Base-by-base conservation (phyloP, 2,888 invertebrate species). In the Epirrhoe alternata region DNA sequence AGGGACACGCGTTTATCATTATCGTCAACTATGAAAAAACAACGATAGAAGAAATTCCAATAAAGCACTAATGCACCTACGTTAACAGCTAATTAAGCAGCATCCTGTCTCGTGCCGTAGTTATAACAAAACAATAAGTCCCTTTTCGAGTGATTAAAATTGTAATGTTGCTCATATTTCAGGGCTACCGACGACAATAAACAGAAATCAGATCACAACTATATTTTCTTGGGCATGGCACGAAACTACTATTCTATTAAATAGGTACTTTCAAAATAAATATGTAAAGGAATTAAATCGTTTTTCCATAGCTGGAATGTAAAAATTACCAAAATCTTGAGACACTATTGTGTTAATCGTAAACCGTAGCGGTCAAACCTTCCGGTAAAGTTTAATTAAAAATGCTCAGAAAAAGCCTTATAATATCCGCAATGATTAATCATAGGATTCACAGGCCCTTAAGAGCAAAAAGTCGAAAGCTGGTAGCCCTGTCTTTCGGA, bases 61-160 rank as follows among this genome's bases (percentile, higher is more conserved):
- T 84, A 83, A 82, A 84, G 80, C 77, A 54, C 33, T 42, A 63
- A 77, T 77, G 81, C 82, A 85, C 86, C 85, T 86, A 84, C 89
- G 91, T 90, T 86, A 89, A 82, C 76, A 83, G 77, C 82, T 91
- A 92, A 92, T 93, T 92, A 92, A 82, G 79, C 88, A 83, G 87
- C 86, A 89, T 92, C 92, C 92, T 92, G 92, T 90, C 91, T 87
- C 91, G 92, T 92, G 91, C 87, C 86, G 79, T 81, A 86, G 86
- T 88, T 88, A 91, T 92, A 89, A 90, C 91, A 89, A 92, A 92
- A 91, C 90, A 92, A 92, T 92, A 90, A 86, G 81, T 87, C 87
- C 86, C 86, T 86, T 82, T 64, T 82, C 68, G 74, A 82, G 77
- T 86, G 82, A 87, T 88, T 88, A 87, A 87, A 85, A 84, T 82